Evolutionary conservation across 2,888 invertebrate species (phyloP).

Genomic region (Ophion slaviceki): DNA sequence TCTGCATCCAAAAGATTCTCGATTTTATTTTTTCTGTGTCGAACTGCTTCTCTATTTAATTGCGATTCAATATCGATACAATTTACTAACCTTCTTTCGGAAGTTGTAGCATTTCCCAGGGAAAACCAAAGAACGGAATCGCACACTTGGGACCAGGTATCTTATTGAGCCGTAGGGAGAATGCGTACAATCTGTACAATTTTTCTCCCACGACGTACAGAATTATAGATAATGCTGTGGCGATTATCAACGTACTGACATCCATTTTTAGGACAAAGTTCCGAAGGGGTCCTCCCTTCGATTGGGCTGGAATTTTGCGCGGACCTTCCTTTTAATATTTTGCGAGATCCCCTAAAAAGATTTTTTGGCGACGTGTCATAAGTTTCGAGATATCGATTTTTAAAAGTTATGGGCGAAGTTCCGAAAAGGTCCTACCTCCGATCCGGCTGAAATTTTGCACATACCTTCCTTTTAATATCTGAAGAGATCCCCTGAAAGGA

Average conservation of each 20-base stretch:
- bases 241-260: conserved; percentile 15
- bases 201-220: conserved; percentile 16
- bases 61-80: not conserved
- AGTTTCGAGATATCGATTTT: too few relatives aligned
- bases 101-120: conserved; percentile 56
- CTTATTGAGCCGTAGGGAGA: conserved; percentile 50
- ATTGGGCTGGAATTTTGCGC: too few relatives aligned
- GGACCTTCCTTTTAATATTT: not conserved
- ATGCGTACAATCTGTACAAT: conserved; percentile 60
- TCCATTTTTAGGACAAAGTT: conserved; percentile 12
- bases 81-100: conserved; percentile 67
- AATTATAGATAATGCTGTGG: not conserved
- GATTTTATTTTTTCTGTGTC: not conserved
- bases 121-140: conserved; percentile 70
- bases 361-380: too few relatives aligned
- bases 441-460: too few relatives aligned
- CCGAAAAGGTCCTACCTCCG: too few relatives aligned
- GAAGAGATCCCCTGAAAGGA: too few relatives aligned
- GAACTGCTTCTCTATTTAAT: not conserved
- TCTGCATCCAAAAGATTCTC: conserved; percentile 61
- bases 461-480: not conserved
- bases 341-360: too few relatives aligned
- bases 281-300: too few relatives aligned
- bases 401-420: too few relatives aligned
- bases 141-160: conserved; percentile 61